These are phyloP conservation scores for Eupithecia subumbrata DNA, from an alignment of 2,888 invertebrate species.

Conservation along the genomic window DNA sequence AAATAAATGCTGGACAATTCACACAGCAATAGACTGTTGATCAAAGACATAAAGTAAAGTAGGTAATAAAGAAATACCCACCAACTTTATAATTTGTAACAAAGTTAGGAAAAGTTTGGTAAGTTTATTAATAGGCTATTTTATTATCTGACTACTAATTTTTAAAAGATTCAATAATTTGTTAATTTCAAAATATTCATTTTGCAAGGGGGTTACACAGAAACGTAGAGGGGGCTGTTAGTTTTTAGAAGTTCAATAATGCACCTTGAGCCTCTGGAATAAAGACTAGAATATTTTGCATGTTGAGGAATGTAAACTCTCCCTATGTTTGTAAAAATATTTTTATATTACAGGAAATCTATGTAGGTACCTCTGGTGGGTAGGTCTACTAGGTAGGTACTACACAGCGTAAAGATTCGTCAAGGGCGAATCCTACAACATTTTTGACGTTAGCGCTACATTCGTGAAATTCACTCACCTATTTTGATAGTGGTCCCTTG, in stretches of 20 bases:
- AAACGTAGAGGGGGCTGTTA: not conserved
- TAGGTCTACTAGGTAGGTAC: not conserved
- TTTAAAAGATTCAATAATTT: not conserved
- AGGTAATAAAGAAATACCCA: too few species aligned
- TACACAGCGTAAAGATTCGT: slow-evolving; percentile 48
- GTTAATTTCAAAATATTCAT: too few species aligned
- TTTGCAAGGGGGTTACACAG: not conserved
- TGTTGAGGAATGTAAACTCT: not conserved
- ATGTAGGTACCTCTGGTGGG: slow-evolving; percentile 27
- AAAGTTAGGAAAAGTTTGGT: not conserved
- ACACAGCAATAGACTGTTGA: not conserved
- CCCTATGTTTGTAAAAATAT: not conserved
- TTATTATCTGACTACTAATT: not conserved
- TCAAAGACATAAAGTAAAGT: not conserved
- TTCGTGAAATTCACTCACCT: slow-evolving; percentile 54
- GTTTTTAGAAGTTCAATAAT: not conserved
- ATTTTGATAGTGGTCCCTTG: slow-evolving; percentile 46
- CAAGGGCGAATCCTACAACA: slow-evolving; percentile 63
- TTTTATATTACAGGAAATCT: not conserved
- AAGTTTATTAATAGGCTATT: not conserved
- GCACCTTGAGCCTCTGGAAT: not conserved
- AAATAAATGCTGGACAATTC: too few species aligned
- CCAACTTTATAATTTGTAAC: not conserved
- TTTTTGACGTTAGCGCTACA: slow-evolving; percentile 50
- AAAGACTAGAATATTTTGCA: not conserved